Conservation (phyloP, 1,140 invertebrate genomes). For the Drosophila lacteicornis region DNA sequence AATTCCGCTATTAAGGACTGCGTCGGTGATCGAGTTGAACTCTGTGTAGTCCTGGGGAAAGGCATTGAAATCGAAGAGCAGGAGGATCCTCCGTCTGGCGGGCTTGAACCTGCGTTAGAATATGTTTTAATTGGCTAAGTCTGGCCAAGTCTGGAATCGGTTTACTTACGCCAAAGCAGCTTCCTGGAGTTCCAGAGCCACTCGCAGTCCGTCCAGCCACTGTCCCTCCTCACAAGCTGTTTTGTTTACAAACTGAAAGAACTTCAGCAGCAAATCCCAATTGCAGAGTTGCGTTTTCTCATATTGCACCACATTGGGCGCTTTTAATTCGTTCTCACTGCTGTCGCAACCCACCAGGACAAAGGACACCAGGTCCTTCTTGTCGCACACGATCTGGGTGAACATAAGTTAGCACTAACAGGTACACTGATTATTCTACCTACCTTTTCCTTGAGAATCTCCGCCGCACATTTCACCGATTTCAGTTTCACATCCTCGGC, state of each 20-base stretch:
- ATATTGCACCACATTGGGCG: slow-evolving; percentile 51
- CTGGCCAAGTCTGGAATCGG: too few relatives aligned
- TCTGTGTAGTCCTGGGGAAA: slow-evolving; percentile 46
- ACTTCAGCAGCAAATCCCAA: slow-evolving; percentile 61
- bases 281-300: slow-evolving; percentile 34
- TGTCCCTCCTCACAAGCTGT: slow-evolving; percentile 52
- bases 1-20: slow-evolving; percentile 36
- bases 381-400: slow-evolving; percentile 66
- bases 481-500: slow-evolving; percentile 71
- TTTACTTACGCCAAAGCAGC: slow-evolving; percentile 39
- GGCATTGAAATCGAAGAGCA: slow-evolving; percentile 75
- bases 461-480: slow-evolving; percentile 59
- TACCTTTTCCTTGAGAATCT: slow-evolving; percentile 74
- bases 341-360: slow-evolving; percentile 67
- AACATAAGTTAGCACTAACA: background rate
- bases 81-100: slow-evolving; percentile 56
- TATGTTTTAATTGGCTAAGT: background rate
- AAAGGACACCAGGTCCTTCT: slow-evolving; percentile 74
- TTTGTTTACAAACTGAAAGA: slow-evolving; percentile 69
- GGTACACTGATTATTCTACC: background rate
- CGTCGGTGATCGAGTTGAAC: slow-evolving; percentile 45
- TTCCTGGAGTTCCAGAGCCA: slow-evolving; percentile 53
- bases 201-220: slow-evolving; percentile 68
- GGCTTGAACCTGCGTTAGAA: slow-evolving; percentile 21
- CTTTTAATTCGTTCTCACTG: background rate